These are phyloP conservation scores for Nasonovia ribisnigri DNA, from an alignment of 2,888 invertebrate species.

Conservation along the genomic window DNA sequence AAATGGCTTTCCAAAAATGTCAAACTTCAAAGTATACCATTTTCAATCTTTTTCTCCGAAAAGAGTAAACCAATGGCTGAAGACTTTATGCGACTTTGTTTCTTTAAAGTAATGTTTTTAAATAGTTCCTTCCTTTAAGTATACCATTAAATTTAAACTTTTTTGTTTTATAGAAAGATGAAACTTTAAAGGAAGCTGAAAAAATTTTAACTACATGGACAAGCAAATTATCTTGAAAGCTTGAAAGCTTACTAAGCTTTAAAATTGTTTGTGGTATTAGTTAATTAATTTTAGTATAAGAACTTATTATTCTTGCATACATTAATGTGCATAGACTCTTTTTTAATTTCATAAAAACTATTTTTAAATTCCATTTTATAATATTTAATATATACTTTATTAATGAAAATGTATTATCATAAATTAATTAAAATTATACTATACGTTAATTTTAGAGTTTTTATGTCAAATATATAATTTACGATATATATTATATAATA, in stretches of 20 bases:
- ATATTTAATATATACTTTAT: background rate
- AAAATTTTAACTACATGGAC: constrained; percentile 49
- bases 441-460: background rate
- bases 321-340: background rate
- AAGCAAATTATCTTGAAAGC: background rate
- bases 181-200: constrained; percentile 76
- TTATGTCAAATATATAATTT: background rate
- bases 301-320: background rate
- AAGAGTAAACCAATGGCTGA: constrained; percentile 80
- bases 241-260: background rate
- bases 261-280: background rate
- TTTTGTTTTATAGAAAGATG: constrained; percentile 76
- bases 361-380: background rate
- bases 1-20: constrained; percentile 96
- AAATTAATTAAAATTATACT: background rate
- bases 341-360: too few species aligned
- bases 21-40: constrained; percentile 93
- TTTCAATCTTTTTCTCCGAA: constrained; percentile 90
- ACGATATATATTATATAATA: background rate
- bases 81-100: constrained; percentile 91
- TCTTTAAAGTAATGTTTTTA: constrained; percentile 81
- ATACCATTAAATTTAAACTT: constrained; percentile 49
- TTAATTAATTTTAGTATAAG: background rate
- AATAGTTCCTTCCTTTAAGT: background rate
- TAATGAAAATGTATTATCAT: background rate